These are phyloP conservation scores for Drosophila neutralis DNA, from an alignment of 2,888 invertebrate species.

Conservation along the genomic window DNA sequence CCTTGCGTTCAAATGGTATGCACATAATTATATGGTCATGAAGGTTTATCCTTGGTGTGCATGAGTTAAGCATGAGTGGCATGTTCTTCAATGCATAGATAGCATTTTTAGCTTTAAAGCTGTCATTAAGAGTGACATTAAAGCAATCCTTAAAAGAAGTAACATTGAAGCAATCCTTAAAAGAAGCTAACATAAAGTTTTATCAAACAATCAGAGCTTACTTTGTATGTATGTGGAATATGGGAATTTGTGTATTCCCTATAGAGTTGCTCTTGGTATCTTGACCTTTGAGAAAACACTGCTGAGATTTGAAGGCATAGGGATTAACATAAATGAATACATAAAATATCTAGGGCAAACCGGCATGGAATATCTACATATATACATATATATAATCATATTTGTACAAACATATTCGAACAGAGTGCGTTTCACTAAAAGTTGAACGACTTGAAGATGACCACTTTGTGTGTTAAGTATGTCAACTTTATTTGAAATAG, in stretches of 20 bases:
- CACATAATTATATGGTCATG: conserved; percentile 49
- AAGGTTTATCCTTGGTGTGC: conserved; percentile 26
- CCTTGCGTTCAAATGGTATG: conserved; percentile 42
- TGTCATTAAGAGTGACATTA: neutral
- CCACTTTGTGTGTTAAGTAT: neutral
- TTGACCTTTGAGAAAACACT: neutral
- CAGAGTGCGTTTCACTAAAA: neutral
- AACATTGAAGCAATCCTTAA: neutral
- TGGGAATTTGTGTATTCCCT: neutral
- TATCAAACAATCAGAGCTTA: neutral
- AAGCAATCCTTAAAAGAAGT: neutral
- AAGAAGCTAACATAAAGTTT: neutral
- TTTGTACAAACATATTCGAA: neutral
- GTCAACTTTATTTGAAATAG: neutral
- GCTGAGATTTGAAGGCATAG: conserved; percentile 25
- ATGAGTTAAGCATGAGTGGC: neutral
- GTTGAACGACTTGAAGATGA: neutral
- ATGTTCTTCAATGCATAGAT: neutral
- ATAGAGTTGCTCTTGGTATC: neutral
- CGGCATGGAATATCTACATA: neutral
- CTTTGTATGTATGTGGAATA: neutral
- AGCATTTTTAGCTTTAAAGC: neutral
- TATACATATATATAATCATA: neutral
- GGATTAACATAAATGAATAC: conserved; percentile 31
- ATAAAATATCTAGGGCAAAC: neutral